Evolutionary conservation across 2,888 invertebrate species (phyloP), one percentile per base, ranked within the genome.

Genomic region (Caradrina clavipalpis): DNA sequence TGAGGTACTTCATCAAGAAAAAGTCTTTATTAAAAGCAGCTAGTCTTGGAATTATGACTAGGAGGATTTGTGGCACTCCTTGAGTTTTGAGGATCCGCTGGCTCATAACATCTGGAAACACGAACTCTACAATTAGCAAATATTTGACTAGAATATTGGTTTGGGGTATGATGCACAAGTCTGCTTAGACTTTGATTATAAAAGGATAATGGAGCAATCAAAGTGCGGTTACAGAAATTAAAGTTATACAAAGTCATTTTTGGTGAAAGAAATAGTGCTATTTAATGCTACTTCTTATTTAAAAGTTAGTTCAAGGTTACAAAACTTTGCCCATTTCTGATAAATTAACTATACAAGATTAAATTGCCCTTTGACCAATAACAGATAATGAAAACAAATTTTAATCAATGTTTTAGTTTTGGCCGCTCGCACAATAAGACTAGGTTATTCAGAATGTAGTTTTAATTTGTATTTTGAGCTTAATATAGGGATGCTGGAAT

Each of bases 11-110:
- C 69, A 96, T 96, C 0, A 98, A 97, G 89, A 99, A 99, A 69
- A 97, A 96, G 8, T 97, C 97, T 72, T 97, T 98, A 90, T 99
- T 98, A 87, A 99, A 99, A n/a, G 99, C 99, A 8, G 99, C 99
- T 62, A 99, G 94, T 79, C 99, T 97, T 0, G 99, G 99, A 72
- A 99, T 96, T 58, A 99, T 97, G 50, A 97, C 97, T 69, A 99
- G 96, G 17, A 99, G 93, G 0, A 98, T 97, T 88, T 98, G 98
- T 83, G 99, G 99, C 26, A 99, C 98, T 89, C 98, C 97, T 7
- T 97, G 95, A 61, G 97, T 98, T 84, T 98, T 97, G 0, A 98
- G 97, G 62, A 96, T 93, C 69, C 98, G 97, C 86, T 99, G 98
- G 51, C 97, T 97, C 93, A 99, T 96, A 4, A 99, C 98, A 93